Conservation (phyloP, 64 coral and sea anemone species). For the Stichodactyla mertensii region DNA sequence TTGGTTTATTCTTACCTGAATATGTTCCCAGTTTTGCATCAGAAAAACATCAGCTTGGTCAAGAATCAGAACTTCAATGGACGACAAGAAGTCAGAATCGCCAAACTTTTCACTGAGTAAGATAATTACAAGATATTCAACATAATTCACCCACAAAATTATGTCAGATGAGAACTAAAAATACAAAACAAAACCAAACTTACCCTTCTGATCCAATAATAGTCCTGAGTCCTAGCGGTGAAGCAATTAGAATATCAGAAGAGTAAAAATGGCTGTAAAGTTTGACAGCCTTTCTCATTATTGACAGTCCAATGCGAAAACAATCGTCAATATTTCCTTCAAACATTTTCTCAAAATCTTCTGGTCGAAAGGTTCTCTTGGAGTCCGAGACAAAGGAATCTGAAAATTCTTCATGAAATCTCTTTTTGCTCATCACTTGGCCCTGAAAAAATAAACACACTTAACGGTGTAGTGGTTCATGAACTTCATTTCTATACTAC, state of each 20-base stretch:
- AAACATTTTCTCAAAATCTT: slow-evolving; percentile 91
- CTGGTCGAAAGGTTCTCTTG: slow-evolving; percentile 32
- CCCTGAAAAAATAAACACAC: slow-evolving; percentile 21
- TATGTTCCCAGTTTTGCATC: slow-evolving; percentile 99
- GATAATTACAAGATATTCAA: too few species aligned
- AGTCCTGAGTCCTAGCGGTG: slow-evolving; percentile 81
- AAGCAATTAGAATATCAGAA: slow-evolving; percentile 82
- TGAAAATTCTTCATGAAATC: slow-evolving; percentile 79
- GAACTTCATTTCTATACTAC: not conserved
- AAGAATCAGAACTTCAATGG: slow-evolving; percentile 82
- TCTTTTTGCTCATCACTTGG: slow-evolving; percentile 95
- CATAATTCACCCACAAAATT: too few species aligned
- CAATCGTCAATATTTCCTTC: slow-evolving; percentile 94
- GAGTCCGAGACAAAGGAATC: slow-evolving; percentile 25
- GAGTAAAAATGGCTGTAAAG: slow-evolving; percentile 85
- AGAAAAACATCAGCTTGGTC: slow-evolving; percentile 97
- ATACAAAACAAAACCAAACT: slow-evolving; percentile 27
- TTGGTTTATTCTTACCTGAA: slow-evolving; percentile 38
- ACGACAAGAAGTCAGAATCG: slow-evolving; percentile 89
- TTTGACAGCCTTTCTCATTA: slow-evolving; percentile 68
- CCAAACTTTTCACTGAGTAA: slow-evolving; percentile 63
- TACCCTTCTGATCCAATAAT: slow-evolving; percentile 60
- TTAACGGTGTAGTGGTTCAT: not conserved
- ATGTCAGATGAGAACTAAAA: slow-evolving; percentile 56
- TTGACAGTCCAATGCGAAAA: slow-evolving; percentile 75